Conservation (phyloP, 1,140 invertebrate species). For the Papilio dardanus region DNA sequence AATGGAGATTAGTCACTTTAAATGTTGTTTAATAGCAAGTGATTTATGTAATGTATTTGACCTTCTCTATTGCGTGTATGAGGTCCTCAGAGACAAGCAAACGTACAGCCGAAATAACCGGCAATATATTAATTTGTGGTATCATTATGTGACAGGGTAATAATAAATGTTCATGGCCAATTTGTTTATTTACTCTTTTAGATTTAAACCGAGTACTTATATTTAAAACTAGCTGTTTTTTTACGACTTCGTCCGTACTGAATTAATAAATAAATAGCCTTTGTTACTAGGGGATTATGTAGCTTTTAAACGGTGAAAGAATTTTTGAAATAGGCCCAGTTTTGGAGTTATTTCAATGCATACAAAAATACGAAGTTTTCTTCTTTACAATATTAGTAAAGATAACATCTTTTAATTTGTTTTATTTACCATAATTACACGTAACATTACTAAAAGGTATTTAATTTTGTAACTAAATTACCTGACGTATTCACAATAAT, state of each 20-base stretch:
- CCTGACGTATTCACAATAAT: neutral
- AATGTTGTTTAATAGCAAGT: slow-evolving; percentile 12
- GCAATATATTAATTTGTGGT: slow-evolving; percentile 22
- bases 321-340: too few species aligned
- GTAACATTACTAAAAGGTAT: neutral
- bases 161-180: slow-evolving; percentile 12
- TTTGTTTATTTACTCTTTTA: neutral
- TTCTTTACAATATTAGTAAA: too few species aligned
- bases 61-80: slow-evolving; percentile 7
- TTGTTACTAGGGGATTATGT: too few species aligned
- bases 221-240: too few species aligned
- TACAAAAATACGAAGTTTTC: too few species aligned
- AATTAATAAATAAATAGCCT: too few species aligned
- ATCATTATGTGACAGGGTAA: slow-evolving; percentile 14
- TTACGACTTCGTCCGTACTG: too few species aligned
- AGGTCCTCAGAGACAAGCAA: slow-evolving; percentile 6
- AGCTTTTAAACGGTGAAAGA: too few species aligned
- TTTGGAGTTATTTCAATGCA: too few species aligned
- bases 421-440: too few species aligned
- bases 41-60: slow-evolving; percentile 26
- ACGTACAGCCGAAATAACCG: neutral
- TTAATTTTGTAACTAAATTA: neutral
- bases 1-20: slow-evolving; percentile 20
- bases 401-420: too few species aligned
- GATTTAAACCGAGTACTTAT: neutral